Percentiles rank a stretch among this genome's conserved stretches.
These are phyloP conservation scores for Tuta absoluta DNA, from an alignment of 2,888 invertebrate genomes.

Conservation along the genomic window DNA sequence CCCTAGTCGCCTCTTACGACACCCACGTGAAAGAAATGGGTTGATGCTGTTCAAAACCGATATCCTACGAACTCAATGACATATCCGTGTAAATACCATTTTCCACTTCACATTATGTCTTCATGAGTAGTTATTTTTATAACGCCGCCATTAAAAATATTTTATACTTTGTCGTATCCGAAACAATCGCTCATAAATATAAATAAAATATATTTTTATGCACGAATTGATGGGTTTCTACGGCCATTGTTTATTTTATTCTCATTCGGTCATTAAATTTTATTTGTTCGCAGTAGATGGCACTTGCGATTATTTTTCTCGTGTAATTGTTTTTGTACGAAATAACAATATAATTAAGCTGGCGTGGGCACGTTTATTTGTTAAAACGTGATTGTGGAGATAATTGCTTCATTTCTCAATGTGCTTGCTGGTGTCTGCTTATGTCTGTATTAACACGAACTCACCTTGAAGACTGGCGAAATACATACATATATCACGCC, in stretches of 20 bases:
- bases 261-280: slow-evolving; percentile 9
- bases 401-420: slow-evolving; percentile 15
- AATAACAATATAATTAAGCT: slow-evolving; percentile 6
- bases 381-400: not conserved
- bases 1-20: no score
- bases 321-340: not conserved
- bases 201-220: slow-evolving; percentile 9
- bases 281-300: not conserved
- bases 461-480: not conserved
- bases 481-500: no score
- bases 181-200: slow-evolving; percentile 10
- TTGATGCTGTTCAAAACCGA: no score
- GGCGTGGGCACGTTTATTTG: slow-evolving; percentile 11
- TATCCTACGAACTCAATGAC: no score
- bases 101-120: not conserved
- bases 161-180: not conserved
- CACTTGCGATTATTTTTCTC: not conserved
- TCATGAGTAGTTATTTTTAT: not conserved
- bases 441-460: not conserved
- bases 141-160: not conserved
- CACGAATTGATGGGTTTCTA: not conserved
- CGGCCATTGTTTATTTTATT: not conserved
- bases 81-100: no score
- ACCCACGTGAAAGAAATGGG: no score
- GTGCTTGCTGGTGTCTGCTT: not conserved